phyloP scores from a whole-genome alignment of 2,113 vertebrate genomes.

The Glaucidium brasilianum region DNA sequence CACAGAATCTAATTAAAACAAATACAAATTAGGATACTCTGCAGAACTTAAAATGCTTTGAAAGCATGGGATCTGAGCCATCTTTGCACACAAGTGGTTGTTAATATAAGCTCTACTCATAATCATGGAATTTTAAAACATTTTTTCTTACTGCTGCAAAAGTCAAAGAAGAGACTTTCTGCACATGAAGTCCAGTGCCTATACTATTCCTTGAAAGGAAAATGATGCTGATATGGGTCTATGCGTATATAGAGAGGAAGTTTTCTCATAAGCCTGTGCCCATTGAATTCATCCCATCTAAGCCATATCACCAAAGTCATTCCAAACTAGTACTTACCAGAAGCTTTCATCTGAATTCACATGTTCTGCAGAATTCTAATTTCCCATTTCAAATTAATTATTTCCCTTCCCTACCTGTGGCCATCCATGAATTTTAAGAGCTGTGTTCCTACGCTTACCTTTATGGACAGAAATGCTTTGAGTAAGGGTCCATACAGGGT shows the following conservation, averaged over 20 bases:
- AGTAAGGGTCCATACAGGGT: conserved; percentile 92
- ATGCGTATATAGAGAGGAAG: neutral
- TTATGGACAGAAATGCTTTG: conserved; percentile 88
- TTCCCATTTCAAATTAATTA: rapidly evolving
- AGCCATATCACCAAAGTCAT: neutral
- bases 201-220: neutral
- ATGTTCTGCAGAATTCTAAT: rapidly evolving
- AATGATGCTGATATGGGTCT: neutral
- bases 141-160: neutral
- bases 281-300: neutral
- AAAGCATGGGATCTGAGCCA: neutral
- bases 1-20: neutral
- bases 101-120: neutral
- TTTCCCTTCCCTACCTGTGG: neutral
- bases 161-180: neutral
- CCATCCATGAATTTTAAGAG: rapidly evolving
- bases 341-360: neutral
- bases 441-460: conserved; percentile 74
- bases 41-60: neutral
- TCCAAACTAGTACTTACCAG: neutral
- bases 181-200: neutral
- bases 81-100: neutral
- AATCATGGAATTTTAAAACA: neutral
- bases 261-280: neutral
- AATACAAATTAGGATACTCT: neutral